Percentiles rank a stretch among this genome's conserved stretches.
Conservation (phyloP, 2,888 invertebrate species). For the Metellina segmentata region DNA sequence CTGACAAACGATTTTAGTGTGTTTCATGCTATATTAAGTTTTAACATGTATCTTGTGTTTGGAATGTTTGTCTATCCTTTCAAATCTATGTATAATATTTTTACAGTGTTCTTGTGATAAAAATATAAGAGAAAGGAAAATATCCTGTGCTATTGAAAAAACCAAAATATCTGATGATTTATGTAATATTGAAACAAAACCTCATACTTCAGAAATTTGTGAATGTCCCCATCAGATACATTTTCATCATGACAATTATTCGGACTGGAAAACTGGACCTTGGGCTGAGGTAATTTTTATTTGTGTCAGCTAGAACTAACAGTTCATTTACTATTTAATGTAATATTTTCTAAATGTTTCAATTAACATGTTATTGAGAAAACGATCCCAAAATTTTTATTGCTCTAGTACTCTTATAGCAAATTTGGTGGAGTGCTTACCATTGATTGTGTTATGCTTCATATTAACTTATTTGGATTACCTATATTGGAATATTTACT, state of each 20-base stretch:
- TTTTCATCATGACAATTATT: background rate
- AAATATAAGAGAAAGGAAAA: constrained; percentile 31
- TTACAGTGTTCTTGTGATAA: constrained; percentile 43
- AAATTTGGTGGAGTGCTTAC: no score
- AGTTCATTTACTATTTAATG: background rate
- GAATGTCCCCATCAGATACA: constrained; percentile 25
- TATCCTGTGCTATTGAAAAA: constrained; percentile 24
- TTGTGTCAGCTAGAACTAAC: background rate
- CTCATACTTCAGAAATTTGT: constrained; percentile 43
- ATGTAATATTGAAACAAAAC: constrained; percentile 65
- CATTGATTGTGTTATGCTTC: no score
- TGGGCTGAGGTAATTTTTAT: constrained; percentile 52
- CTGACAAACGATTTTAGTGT: no score
- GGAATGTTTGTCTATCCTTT: no score
- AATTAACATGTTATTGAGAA: no score
- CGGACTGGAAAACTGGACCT: constrained; percentile 50
- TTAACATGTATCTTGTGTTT: no score
- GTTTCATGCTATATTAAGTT: no score
- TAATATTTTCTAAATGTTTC: background rate
- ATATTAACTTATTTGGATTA: no score
- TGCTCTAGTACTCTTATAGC: no score
- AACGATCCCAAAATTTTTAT: no score
- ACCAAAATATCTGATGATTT: background rate
- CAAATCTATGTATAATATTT: background rate
- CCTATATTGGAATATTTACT: no score